Percentiles rank a stretch among this genome's conserved stretches.
Conservation (phyloP, 2,797 vertebrate genomes). For the Danio tinwini region DNA sequence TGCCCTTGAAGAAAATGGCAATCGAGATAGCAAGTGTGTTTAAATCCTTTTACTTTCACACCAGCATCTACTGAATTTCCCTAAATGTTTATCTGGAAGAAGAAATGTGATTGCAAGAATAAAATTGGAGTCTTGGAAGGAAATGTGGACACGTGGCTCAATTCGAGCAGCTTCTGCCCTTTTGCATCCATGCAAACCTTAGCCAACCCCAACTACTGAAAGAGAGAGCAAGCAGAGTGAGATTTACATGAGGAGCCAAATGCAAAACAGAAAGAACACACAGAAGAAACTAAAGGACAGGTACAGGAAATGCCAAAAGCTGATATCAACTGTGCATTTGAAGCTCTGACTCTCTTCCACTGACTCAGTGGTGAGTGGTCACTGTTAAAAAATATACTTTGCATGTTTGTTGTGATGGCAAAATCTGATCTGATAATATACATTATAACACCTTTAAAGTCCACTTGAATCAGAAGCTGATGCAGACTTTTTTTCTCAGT, state of each 20-base stretch:
- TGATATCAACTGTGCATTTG: background rate
- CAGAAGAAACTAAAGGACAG: background rate
- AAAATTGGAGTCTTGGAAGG: conserved; percentile 7
- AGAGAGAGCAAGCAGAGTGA: background rate
- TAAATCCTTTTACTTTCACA: background rate
- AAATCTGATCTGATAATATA: background rate
- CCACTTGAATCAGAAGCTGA: too few relatives aligned
- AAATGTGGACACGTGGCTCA: conserved; percentile 17
- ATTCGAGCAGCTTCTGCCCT: conserved; percentile 2
- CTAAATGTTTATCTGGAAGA: background rate
- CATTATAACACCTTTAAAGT: too few relatives aligned
- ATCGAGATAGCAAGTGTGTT: background rate
- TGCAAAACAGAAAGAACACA: conserved; percentile 8
- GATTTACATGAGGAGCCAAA: conserved; percentile 33
- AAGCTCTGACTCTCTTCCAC: background rate
- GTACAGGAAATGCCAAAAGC: conserved; percentile 15
- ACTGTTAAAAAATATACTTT: background rate
- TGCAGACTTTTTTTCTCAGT: too few relatives aligned
- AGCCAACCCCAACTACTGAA: conserved; percentile 7
- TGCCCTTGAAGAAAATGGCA: background rate
- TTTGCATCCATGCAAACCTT: conserved; percentile 24
- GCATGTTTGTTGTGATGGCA: background rate
- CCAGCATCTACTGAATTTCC: background rate
- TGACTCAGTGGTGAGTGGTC: background rate
- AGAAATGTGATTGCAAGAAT: background rate